Percentiles rank a stretch among this genome's conserved stretches.
These are phyloP conservation scores for Onchidella celtica DNA, from an alignment of 2,888 invertebrate species.

Conservation along the genomic window DNA sequence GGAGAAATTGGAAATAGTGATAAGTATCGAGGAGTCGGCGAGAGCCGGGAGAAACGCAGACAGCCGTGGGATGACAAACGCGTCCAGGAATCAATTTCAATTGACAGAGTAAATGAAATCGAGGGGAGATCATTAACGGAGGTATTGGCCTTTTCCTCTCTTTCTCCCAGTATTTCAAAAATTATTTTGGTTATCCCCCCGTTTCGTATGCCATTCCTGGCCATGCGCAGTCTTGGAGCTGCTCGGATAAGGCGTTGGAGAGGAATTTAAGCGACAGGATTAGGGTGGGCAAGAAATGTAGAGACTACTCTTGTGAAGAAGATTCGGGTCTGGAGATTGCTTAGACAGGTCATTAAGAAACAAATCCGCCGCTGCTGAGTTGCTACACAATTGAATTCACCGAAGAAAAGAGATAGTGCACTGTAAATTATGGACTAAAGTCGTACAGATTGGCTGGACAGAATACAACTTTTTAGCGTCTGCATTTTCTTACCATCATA, in stretches of 20 bases:
- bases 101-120: conserved; percentile 49
- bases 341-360: not conserved
- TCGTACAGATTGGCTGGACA: too few relatives aligned
- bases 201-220: not conserved
- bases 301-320: not conserved
- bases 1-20: conserved; percentile 49
- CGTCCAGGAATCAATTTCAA: conserved; percentile 41
- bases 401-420: too few relatives aligned
- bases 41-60: conserved; percentile 35
- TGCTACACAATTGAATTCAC: too few relatives aligned
- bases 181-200: not conserved
- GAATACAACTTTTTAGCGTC: too few relatives aligned
- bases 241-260: not conserved
- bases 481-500: too few relatives aligned
- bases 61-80: conserved; percentile 49
- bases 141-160: conserved; percentile 20
- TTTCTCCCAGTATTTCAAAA: not conserved
- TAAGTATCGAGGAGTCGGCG: conserved; percentile 33
- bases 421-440: too few relatives aligned
- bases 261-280: conserved; percentile 26
- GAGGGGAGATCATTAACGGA: conserved; percentile 42
- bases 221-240: not conserved
- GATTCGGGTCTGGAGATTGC: not conserved
- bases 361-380: not conserved
- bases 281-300: not conserved